Evolutionary conservation across 2,113 vertebrate species (phyloP).

Genomic region (Phyllostomus discolor): DNA sequence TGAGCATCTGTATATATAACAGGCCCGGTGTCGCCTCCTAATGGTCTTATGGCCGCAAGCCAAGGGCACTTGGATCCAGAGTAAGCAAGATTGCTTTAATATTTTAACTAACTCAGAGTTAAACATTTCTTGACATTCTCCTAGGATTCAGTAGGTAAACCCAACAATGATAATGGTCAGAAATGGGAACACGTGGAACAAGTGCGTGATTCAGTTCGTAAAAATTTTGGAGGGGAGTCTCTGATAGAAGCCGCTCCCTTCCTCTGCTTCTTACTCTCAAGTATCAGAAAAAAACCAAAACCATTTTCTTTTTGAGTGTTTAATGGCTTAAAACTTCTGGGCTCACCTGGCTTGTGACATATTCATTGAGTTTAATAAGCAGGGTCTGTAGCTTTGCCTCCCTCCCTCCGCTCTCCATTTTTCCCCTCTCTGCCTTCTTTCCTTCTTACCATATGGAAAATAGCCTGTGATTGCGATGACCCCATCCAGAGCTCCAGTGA

Average conservation of each 20-base stretch:
- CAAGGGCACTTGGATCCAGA: constrained; percentile 41
- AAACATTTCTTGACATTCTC: constrained; percentile 20
- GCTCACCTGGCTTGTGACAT: neutral
- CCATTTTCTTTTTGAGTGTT: neutral
- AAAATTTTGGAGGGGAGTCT: neutral
- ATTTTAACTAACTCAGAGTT: constrained; percentile 24
- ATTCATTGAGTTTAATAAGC: neutral
- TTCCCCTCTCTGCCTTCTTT: neutral
- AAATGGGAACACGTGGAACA: neutral
- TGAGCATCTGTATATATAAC: constrained; percentile 16
- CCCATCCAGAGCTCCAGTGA: neutral
- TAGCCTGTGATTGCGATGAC: neutral
- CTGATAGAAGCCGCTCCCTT: neutral
- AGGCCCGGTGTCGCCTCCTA: neutral
- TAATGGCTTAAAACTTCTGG: neutral
- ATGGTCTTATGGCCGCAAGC: neutral
- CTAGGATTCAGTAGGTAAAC: neutral
- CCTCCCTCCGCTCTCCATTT: neutral
- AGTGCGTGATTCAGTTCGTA: neutral
- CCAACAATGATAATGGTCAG: neutral
- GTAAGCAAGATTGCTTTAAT: neutral
- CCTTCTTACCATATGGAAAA: neutral
- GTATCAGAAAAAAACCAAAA: neutral
- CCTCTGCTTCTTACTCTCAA: neutral
- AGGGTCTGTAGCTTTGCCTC: neutral